These are phyloP conservation scores for Conus ventricosus DNA, from an alignment of 1,140 invertebrate genomes.

Conservation along the genomic window DNA sequence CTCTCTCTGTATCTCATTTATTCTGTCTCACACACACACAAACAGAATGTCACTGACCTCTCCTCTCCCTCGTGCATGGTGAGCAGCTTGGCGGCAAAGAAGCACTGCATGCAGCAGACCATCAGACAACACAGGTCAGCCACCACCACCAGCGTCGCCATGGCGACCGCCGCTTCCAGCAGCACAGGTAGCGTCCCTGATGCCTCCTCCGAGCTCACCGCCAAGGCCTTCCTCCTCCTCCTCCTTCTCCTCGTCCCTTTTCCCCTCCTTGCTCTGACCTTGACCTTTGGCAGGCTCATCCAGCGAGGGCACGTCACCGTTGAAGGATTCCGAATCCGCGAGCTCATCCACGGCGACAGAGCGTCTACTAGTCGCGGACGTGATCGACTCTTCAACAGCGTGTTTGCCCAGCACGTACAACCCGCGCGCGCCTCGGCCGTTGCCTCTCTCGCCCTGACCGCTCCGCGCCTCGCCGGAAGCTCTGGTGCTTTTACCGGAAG, in stretches of 20 bases:
- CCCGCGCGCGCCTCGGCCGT: too few species aligned
- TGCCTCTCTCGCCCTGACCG: too few species aligned
- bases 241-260: background rate
- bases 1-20: background rate
- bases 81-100: slow-evolving; percentile 93
- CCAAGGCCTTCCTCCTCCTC: background rate
- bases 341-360: too few species aligned
- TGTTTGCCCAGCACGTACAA: too few species aligned
- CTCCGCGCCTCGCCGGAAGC: too few species aligned
- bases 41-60: slow-evolving; percentile 73
- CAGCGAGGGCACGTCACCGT: too few species aligned
- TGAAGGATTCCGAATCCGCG: too few species aligned
- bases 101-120: slow-evolving; percentile 94
- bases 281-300: background rate
- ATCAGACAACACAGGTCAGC: slow-evolving; percentile 92
- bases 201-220: background rate
- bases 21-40: too few species aligned
- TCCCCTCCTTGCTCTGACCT: background rate
- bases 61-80: slow-evolving; percentile 82
- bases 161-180: slow-evolving; percentile 91
- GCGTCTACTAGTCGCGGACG: too few species aligned
- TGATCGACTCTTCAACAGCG: too few species aligned
- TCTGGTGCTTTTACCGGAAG: too few species aligned
- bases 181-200: slow-evolving; percentile 80
- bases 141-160: slow-evolving; percentile 90